Conservation (phyloP, 2,113 vertebrate genomes). For the Argyrosomus japonicus region DNA sequence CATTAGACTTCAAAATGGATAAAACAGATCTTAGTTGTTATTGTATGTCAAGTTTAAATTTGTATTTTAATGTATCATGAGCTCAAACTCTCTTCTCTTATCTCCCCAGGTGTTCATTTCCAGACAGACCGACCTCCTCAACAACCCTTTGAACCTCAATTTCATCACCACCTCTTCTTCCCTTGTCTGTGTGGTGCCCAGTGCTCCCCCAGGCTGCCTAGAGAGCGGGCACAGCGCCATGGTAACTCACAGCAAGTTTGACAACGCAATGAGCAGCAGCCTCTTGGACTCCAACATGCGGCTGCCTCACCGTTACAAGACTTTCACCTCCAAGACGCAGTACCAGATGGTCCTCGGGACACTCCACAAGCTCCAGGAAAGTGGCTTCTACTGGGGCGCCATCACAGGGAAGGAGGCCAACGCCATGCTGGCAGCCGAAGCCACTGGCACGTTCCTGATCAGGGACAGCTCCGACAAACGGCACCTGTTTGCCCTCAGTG, state of each 20-base stretch:
- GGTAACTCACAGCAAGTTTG: conserved; percentile 98
- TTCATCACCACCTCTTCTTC: conserved; percentile 30
- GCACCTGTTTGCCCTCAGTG: conserved; percentile 96
- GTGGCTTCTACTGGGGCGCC: conserved; percentile 97
- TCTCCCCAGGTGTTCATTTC: conserved; percentile 58
- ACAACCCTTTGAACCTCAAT: conserved; percentile 3
- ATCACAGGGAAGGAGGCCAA: conserved; percentile 95
- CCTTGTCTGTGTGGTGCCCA: conserved; percentile 50
- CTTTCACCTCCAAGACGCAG: conserved; percentile 93
- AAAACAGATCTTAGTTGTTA: not conserved
- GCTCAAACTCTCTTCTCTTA: conserved; percentile 10
- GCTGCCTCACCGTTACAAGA: conserved; percentile 91
- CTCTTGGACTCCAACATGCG: conserved; percentile 89
- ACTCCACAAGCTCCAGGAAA: conserved; percentile 92
- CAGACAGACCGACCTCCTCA: conserved; percentile 13
- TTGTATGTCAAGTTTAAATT: not conserved
- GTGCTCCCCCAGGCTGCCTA: conserved; percentile 60
- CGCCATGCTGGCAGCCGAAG: conserved; percentile 87
- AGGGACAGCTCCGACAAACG: conserved; percentile 96
- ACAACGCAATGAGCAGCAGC: conserved; percentile 90
- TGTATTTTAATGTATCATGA: not conserved
- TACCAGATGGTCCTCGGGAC: conserved; percentile 93
- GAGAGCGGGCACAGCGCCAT: conserved; percentile 90
- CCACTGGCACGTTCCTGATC: conserved; percentile 93
- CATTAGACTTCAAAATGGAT: not conserved